A percentile compares a stretch with the other conserved stretches of the same genome.
phyloP scores from a whole-genome alignment of 2,113 vertebrate species.

The Barnardius zonarius region DNA sequence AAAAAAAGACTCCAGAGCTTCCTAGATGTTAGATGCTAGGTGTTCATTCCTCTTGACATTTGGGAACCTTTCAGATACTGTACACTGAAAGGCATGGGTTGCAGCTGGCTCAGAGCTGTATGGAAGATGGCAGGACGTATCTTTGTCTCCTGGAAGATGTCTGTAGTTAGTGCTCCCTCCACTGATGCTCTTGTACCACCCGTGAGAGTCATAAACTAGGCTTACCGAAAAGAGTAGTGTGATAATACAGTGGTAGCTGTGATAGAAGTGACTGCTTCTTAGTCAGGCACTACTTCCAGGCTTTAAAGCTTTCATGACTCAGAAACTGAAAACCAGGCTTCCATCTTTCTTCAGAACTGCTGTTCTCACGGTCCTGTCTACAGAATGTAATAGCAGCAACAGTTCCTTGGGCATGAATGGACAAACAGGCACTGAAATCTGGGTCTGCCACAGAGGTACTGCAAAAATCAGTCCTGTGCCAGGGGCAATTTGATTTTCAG shows the following conservation, averaged over 20 bases:
- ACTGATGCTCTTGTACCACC: background rate
- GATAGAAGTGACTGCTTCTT: background rate
- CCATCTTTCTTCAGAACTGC: background rate
- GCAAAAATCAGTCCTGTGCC: background rate
- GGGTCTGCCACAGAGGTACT: background rate
- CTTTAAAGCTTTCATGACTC: background rate
- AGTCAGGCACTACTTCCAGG: background rate
- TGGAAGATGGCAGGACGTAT: background rate
- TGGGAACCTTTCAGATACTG: background rate
- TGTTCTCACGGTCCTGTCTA: background rate
- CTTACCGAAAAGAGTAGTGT: background rate
- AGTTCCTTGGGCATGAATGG: background rate
- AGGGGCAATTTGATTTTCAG: background rate
- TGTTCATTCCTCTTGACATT: background rate
- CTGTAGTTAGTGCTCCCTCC: background rate
- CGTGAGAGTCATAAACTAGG: background rate
- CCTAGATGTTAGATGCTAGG: background rate
- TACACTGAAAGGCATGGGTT: background rate
- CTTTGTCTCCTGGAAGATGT: background rate
- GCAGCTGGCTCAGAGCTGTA: background rate
- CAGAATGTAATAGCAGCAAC: background rate
- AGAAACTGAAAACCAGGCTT: background rate
- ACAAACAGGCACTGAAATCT: background rate
- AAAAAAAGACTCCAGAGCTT: background rate
- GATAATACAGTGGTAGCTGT: background rate